Percentiles rank a stretch among this genome's conserved stretches.
Conservation (phyloP, 2,888 invertebrate genomes). For the Agrochola lychnidis region DNA sequence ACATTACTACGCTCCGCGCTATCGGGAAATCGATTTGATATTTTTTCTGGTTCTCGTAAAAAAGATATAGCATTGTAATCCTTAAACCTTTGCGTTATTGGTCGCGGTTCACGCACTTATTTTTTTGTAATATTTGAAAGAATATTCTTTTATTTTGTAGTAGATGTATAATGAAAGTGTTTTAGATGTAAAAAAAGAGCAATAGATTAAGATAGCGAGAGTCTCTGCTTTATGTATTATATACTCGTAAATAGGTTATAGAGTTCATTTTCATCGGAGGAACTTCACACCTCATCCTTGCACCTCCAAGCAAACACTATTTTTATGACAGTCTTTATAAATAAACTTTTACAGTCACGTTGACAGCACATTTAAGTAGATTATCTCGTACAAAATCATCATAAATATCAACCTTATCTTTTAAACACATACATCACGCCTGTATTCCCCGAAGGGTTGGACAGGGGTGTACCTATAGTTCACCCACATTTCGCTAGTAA, state of each 20-base stretch:
- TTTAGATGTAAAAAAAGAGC: neutral
- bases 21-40: constrained; percentile 60
- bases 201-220: neutral
- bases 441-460: no score
- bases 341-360: neutral
- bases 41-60: constrained; percentile 61
- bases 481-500: no score
- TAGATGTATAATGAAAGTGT: neutral
- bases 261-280: neutral
- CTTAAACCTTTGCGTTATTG: constrained; percentile 48
- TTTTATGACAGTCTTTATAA: neutral
- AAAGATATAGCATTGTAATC: constrained; percentile 54
- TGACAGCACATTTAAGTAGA: neutral
- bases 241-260: neutral
- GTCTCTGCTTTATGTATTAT: neutral
- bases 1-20: constrained; percentile 52
- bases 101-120: neutral
- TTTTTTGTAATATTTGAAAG: neutral
- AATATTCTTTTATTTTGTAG: neutral
- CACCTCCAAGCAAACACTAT: neutral
- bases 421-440: neutral
- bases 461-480: no score
- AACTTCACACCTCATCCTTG: neutral
- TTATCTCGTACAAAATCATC: neutral
- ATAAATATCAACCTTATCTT: neutral